phyloP scores from a whole-genome alignment of 2,888 invertebrate genomes.

The Apotomis turbidana region DNA sequence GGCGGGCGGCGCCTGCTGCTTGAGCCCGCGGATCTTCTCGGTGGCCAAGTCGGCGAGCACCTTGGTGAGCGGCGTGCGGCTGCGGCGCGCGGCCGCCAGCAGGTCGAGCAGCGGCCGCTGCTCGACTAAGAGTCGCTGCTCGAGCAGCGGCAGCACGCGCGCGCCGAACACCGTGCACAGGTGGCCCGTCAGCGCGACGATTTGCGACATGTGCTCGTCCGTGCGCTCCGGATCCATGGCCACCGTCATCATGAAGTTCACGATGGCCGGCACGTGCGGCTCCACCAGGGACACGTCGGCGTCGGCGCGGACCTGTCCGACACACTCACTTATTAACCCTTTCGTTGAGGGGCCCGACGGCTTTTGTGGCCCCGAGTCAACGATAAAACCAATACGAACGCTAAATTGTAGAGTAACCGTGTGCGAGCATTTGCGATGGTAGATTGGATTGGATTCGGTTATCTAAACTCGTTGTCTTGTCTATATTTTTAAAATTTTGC shows the following conservation, averaged over 20 bases:
- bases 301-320: conserved; percentile 68
- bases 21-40: conserved; percentile 96
- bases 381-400: no score
- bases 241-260: conserved; percentile 94
- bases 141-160: conserved; percentile 91
- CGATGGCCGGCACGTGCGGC: conserved; percentile 94
- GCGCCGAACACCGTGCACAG: conserved; percentile 95
- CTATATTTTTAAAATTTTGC: no score
- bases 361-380: no score
- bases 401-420: no score
- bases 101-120: conserved; percentile 92
- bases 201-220: conserved; percentile 93
- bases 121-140: conserved; percentile 59
- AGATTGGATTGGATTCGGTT: no score
- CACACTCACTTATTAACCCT: no score
- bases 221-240: conserved; percentile 93
- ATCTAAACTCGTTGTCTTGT: no score
- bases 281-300: conserved; percentile 90
- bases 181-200: conserved; percentile 96
- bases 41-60: conserved; percentile 97
- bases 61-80: conserved; percentile 94
- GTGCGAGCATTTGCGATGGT: no score
- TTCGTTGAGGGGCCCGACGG: no score
- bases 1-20: no score
- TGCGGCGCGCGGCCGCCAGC: conserved; percentile 93